Evolutionary conservation across 1,140 invertebrate species (phyloP).

Genomic region (Wasmannia auropunctata): DNA sequence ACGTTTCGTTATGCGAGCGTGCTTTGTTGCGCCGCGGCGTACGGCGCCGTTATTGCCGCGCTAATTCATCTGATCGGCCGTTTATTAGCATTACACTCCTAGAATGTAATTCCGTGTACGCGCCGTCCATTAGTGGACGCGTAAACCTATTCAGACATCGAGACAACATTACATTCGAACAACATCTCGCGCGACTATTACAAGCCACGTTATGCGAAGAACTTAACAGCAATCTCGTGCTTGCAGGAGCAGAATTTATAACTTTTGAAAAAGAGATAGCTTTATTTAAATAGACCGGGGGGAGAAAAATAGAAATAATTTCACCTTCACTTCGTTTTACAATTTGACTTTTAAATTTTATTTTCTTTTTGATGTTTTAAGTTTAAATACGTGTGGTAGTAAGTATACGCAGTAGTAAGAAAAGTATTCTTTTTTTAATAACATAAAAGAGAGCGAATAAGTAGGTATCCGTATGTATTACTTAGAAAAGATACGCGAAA

Average conservation of each 20-base stretch:
- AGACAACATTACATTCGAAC: conserved; percentile 44
- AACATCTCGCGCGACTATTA: background rate
- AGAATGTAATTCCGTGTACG: conserved; percentile 56
- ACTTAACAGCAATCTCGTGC: background rate
- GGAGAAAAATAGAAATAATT: background rate
- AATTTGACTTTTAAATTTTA: background rate
- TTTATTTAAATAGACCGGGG: background rate
- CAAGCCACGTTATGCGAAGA: conserved; percentile 11
- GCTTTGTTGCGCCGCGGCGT: conserved; percentile 61
- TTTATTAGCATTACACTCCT: conserved; percentile 63
- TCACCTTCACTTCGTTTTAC: background rate
- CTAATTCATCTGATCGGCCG: conserved; percentile 72
- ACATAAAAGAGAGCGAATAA: background rate
- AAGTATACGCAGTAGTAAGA: too few relatives aligned
- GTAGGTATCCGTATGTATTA: background rate
- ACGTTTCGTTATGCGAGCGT: conserved; percentile 69
- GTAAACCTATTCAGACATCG: conserved; percentile 38
- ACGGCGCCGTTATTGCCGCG: conserved; percentile 62
- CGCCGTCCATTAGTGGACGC: conserved; percentile 42
- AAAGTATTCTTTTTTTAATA: background rate
- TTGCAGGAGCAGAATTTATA: background rate
- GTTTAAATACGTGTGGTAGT: background rate
- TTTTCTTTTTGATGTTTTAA: background rate
- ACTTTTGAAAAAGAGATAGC: background rate
- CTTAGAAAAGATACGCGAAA: background rate